Evolutionary conservation across 2,113 vertebrate genomes (phyloP).

Genomic region (Balaeniceps rex): DNA sequence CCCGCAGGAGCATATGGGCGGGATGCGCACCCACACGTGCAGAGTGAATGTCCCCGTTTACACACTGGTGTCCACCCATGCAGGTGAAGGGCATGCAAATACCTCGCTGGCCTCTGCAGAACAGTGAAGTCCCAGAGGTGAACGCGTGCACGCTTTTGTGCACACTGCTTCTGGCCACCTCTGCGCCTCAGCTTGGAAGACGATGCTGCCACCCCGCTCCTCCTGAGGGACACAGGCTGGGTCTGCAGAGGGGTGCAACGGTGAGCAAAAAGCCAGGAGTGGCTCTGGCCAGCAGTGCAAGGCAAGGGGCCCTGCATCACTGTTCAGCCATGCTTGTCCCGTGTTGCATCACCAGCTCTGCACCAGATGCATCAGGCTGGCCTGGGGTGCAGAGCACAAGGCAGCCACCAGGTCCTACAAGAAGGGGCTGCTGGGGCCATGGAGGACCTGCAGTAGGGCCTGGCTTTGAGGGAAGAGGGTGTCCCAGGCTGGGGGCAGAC

Average conservation of each 20-base stretch:
- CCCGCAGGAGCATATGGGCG: fast-evolving
- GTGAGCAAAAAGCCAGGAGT: neutral
- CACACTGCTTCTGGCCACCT: neutral
- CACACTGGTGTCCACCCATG: fast-evolving
- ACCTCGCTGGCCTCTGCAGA: neutral
- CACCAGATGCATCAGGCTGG: neutral
- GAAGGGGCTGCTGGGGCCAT: neutral
- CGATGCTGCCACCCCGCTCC: neutral
- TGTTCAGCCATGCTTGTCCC: neutral
- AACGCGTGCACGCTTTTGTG: neutral
- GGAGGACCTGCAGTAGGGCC: neutral
- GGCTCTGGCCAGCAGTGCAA: neutral
- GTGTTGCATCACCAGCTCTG: neutral
- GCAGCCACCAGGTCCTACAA: neutral
- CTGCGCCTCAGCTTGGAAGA: neutral
- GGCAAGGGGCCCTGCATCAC: neutral
- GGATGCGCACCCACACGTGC: neutral
- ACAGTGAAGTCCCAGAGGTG: neutral
- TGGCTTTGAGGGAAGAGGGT: neutral
- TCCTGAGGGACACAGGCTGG: neutral
- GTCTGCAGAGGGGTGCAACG: neutral
- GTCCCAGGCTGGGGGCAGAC: neutral
- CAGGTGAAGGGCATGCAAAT: neutral
- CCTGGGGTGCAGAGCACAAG: neutral
- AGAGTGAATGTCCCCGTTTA: neutral